These are phyloP conservation scores for Agrotis exclamationis DNA, from an alignment of 2,888 invertebrate genomes.

Conservation along the genomic window DNA sequence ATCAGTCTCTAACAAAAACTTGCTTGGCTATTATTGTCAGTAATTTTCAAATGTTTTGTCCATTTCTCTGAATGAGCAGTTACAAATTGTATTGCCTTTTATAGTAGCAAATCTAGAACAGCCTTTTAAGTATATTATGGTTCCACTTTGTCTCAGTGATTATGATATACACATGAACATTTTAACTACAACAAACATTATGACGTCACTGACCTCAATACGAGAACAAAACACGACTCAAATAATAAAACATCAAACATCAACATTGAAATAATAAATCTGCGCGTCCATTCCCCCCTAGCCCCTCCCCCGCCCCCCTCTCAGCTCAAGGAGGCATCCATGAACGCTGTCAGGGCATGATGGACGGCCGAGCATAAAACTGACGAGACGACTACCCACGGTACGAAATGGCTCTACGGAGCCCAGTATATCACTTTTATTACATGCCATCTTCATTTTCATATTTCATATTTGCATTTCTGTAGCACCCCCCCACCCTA, in stretches of 20 bases:
- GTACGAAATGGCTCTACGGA: slow-evolving; percentile 94
- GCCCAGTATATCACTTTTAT: slow-evolving; percentile 95
- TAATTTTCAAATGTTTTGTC: too few species aligned
- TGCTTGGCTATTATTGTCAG: background rate
- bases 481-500: slow-evolving; percentile 73
- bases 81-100: background rate
- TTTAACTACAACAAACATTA: background rate
- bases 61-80: too few species aligned
- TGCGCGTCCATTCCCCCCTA: slow-evolving; percentile 70
- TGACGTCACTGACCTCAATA: slow-evolving; percentile 39
- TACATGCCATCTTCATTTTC: slow-evolving; percentile 94
- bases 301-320: slow-evolving; percentile 58
- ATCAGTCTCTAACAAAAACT: too few species aligned
- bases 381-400: slow-evolving; percentile 94
- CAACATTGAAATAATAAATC: slow-evolving; percentile 89
- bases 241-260: slow-evolving; percentile 81
- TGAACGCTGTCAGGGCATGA: slow-evolving; percentile 93
- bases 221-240: slow-evolving; percentile 59
- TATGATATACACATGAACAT: background rate
- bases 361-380: slow-evolving; percentile 94
- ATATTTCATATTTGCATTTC: slow-evolving; percentile 92
- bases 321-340: slow-evolving; percentile 85
- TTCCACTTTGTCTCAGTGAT: background rate
- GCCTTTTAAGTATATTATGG: background rate
- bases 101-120: background rate